Base-by-base conservation (phyloP, 2,797 vertebrate species). In the Clarias pachynema region DNA sequence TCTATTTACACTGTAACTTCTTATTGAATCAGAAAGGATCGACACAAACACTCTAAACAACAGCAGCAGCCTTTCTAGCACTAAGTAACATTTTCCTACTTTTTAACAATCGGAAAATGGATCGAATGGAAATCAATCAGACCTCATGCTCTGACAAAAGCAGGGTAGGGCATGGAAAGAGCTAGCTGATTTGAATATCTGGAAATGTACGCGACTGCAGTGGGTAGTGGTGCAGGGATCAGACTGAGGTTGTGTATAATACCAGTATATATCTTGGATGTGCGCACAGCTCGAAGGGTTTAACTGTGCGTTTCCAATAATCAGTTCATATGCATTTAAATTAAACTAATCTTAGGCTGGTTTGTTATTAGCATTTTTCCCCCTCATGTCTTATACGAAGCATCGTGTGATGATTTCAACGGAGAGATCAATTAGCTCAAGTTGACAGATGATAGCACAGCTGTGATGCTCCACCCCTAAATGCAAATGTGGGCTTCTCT, bases 121-220 rank as follows among this genome's bases (percentile, higher is more conserved):
- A 49, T 26, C 1, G 69, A 40, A 69, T 37, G 53, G 31, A 57
- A 68, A 84, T 40, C 49, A 77, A 84, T 66, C 22, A 70, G 53
- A 56, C 66, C 12, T 70, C 70, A 56, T 1, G 24, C 40, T 37
- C 82, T 66, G 12, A 29, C 59, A 56, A 65, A 75, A 53, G 40
- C 59, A 77, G 5, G 49, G 83, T 4, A 78, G 44, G 53, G 75
- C 20, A 69, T 84, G 16, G 31, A 78, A 69, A 84, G 37, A 14
- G 29, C 44, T 2, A n/a, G 5, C 18, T 34, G n/a, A 34, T 77
- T 34, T 77, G 63, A 68, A 57, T 68, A 7, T 60, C 75, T 78
- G 63, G 29, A 57, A 18, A 78, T 5, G 20, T 7, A 34, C 22
- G 44, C 62, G 20, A 15, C 8, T 2, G 72, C 16, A 34, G 40